Base-by-base conservation (phyloP, 1,140 invertebrate genomes). In the Spodoptera litura region DNA sequence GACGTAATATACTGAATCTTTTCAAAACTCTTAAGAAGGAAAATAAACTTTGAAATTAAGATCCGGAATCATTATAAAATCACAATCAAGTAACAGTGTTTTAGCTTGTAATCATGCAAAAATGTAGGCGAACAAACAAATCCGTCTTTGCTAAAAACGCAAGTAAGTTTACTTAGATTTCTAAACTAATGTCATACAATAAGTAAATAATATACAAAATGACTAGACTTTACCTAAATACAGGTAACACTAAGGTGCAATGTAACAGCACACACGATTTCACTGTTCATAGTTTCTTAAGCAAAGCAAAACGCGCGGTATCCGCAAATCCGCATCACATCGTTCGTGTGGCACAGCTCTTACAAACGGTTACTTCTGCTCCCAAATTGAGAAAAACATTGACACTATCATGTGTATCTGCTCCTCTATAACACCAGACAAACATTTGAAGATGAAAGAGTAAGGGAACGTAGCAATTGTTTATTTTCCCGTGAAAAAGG, bases 201-300 rank as follows among this genome's bases (percentile, higher is more conserved):
- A 61, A 61, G 27, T 64, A 64, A 35, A 64, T 64, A 44, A 44
- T 44, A 44, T 44, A 44, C 38, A 44, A 64, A 20, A 64, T 44
- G 61, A 44, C 38, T 44, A 8, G 38, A 44, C 38, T 44, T 44
- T 64, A 44, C 44, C 61, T 49, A 31, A 2, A 4, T 38, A 64
- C n/a, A 64, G 9, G 38, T 64, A 62, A 38, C 59, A 15, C 35
- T 64, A 15, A 64, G n/a, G 61, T 64, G n/a, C 35, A 44, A 49
- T 11, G 15, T 64, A n/a, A 51, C 44, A 51, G 49, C 15, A 52
- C 20, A 68, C 49, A 10, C 20, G 20, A 68, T 68, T 12, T 68
- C 11, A 4, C 49, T 52, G 53, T 31, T 31, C 20, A 53, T 27
- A 68, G 38, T 44, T 44, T 68, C 64, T 31, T 68, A 31, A n/a